Evolutionary conservation across 2,113 vertebrate genomes (phyloP), one percentile per base, ranked within the genome.

Genomic region (Heloderma charlesbogerti): DNA sequence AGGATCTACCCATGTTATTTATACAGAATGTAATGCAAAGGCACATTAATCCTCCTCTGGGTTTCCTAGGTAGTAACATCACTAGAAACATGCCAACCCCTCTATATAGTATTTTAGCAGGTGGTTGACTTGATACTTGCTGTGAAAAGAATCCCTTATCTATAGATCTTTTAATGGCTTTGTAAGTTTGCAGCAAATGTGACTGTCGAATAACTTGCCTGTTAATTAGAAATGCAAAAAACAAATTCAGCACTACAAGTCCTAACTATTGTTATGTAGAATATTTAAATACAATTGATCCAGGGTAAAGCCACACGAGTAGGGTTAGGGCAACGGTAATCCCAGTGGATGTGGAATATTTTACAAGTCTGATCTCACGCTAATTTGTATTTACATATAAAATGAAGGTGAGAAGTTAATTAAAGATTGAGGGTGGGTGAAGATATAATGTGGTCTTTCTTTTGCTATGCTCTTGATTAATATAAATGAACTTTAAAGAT

Each of bases 351-450:
- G 95, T 88, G 95, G 94, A 95, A 95, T 96, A 96, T 94, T 95
- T 95, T 94, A 94, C 87, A 86, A 94, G 88, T 82, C 71, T 94
- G 94, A 92, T 96, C 93, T 93, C 85, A 95, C 86, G 91, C 89
- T 96, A 95, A 96, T 96, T 96, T 96, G 87, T 95, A 92, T 94
- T 94, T 96, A 94, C 95, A 96, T 96, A 94, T 92, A 86, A 93
- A 96, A 96, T 94, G 86, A 95, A 94, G 74, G 86, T 89, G 95
- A n/a, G 31, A 25, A 74, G 40, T 88, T 88, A 89, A 96, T 96
- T 96, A 96, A 94, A 90, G 67, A 69, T 93, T 74, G 71, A 93
- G 74, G 78, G 83, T 93, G 43, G 79, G 45, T 27, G 72, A 94
- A 83, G 89, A 92, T 90, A 77, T 94, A 87, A 93, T 89, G 43